Percentiles rank a stretch among this genome's conserved stretches.
Conservation (phyloP, 2,888 invertebrate genomes). For the Cyclophora albipunctata region DNA sequence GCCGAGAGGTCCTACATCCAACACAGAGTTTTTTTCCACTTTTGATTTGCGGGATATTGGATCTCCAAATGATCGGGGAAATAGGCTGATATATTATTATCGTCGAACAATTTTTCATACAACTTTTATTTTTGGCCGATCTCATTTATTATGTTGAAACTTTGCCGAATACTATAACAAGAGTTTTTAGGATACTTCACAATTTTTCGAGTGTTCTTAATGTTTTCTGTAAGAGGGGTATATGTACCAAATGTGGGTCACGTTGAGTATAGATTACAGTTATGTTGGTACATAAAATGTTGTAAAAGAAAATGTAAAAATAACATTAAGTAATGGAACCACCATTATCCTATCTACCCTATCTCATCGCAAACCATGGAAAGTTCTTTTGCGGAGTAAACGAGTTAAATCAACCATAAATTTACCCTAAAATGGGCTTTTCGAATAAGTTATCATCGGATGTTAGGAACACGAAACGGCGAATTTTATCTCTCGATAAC, state of each 20-base stretch:
- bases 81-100: conserved; percentile 9
- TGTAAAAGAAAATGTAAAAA: conserved; percentile 13
- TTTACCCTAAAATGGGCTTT: conserved; percentile 52
- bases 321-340: conserved; percentile 22
- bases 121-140: background rate
- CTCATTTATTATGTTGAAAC: background rate
- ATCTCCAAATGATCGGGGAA: conserved; percentile 15
- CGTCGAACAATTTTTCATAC: background rate
- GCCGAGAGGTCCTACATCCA: conserved; percentile 8
- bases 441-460: conserved; percentile 65
- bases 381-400: conserved; percentile 50
- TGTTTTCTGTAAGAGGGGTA: no score
- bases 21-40: conserved; percentile 15
- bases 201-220: no score
- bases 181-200: no score
- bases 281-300: background rate
- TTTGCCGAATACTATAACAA: no score
- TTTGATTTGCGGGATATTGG: conserved; percentile 22
- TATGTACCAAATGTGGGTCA: no score
- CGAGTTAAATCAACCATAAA: conserved; percentile 66
- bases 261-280: no score
- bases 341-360: conserved; percentile 34
- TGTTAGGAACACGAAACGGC: conserved; percentile 45
- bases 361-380: conserved; percentile 38
- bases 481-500: conserved; percentile 56